Evolutionary conservation across 2,113 vertebrate genomes (phyloP).

Genomic region (Haplochromis vanheusdeni): DNA sequence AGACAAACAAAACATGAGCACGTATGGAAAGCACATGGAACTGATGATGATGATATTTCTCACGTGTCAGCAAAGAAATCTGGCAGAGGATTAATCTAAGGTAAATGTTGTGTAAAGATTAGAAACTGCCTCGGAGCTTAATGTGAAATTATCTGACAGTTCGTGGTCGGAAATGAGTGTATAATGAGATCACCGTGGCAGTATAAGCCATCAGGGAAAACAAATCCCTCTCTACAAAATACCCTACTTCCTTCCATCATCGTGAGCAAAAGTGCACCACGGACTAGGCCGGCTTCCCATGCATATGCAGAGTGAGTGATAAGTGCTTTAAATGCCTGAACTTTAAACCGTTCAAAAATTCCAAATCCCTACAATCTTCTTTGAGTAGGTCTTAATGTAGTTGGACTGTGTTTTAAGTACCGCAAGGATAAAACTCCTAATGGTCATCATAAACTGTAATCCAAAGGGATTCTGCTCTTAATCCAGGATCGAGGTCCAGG

Average conservation of each 20-base stretch:
- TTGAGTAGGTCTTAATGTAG: constrained; percentile 57
- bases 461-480: constrained; percentile 58
- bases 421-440: constrained; percentile 61
- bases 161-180: constrained; percentile 47
- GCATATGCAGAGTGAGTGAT: constrained; percentile 39
- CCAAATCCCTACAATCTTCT: constrained; percentile 65
- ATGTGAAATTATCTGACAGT: constrained; percentile 51
- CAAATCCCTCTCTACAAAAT: constrained; percentile 48
- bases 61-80: constrained; percentile 22
- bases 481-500: constrained; percentile 51
- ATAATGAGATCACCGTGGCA: constrained; percentile 60
- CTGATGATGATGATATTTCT: constrained; percentile 8
- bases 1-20: not conserved
- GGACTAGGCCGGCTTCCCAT: constrained; percentile 2
- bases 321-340: constrained; percentile 59
- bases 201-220: constrained; percentile 48
- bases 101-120: constrained; percentile 54
- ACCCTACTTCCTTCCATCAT: constrained; percentile 38
- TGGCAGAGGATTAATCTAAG: constrained; percentile 29
- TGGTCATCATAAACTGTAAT: constrained; percentile 69
- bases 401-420: constrained; percentile 64
- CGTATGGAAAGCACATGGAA: not conserved
- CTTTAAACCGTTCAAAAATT: constrained; percentile 56
- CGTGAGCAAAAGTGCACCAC: constrained; percentile 13
- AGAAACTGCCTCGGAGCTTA: constrained; percentile 24